Base-by-base conservation (phyloP, 2,888 invertebrate species). In the Operophtera brumata region DNA sequence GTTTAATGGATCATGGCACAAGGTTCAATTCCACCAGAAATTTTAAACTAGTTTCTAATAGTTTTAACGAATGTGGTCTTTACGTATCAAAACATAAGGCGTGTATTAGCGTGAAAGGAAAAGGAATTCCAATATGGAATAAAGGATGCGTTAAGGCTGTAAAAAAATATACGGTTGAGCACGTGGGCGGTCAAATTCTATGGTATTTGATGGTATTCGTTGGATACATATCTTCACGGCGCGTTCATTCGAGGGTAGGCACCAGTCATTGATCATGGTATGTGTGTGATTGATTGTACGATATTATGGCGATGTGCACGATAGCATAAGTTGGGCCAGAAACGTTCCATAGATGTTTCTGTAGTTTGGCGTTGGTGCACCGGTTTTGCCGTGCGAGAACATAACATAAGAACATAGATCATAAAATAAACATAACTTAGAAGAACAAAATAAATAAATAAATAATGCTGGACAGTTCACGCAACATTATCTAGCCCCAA, bases 91-190 rank as follows among this genome's bases (percentile, higher is more conserved):
- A 39, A 40, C 49, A 59, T 78, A 82, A 70, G 70, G 78, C 68
- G 67, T 69, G 69, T 70, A 77, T 77, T 80, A 67, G 75, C 64
- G 58, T 79, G 78, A 53, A 61, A 55, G 55, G 65, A 56, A 63
- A 71, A 72, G 84, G 86, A 85, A 86, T 84, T 84, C 69, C 77
- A 77, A 82, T 77, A 84, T 82, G 82, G 84, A 85, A 64, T 67
- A 20, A 30, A 30, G 73, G 76, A 74, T 77, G 30, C 30, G 77
- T 79, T 20, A 20, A 20, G 4, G 20, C 20, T 20, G 20, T 20
- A 20, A 84, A 86, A 86, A 87, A 85, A 82, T 78, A 81, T 75
- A 82, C 78, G 77, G 74, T 77, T 77, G 70, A 75, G 77, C 77
- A 77, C 76, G 84, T 83, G 84, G 85, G 86, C 80, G 84, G 80